phyloP scores from a whole-genome alignment of 2,888 invertebrate genomes.

The Chrysolina oricalcia region DNA sequence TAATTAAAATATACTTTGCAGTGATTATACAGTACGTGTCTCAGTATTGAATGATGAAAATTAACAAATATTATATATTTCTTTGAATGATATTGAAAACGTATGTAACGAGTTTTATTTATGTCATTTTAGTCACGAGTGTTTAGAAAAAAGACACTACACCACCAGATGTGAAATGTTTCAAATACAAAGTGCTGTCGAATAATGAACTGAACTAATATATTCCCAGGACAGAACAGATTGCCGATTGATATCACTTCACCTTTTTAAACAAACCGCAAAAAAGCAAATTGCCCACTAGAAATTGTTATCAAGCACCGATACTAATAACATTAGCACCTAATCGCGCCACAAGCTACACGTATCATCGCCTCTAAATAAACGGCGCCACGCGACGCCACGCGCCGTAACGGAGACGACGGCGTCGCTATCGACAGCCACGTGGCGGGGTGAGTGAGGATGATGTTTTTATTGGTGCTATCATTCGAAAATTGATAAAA shows the following conservation, averaged over 20 bases:
- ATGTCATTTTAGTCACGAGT: too few species aligned
- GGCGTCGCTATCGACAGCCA: background rate
- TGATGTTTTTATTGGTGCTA: constrained; percentile 21
- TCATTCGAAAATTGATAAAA: constrained; percentile 3
- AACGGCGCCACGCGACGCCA: constrained; percentile 30
- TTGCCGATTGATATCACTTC: background rate
- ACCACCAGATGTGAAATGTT: too few species aligned
- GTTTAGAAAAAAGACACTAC: too few species aligned
- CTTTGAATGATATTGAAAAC: too few species aligned
- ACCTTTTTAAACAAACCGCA: background rate
- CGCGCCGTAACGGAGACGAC: background rate
- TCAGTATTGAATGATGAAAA: too few species aligned
- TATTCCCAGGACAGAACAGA: background rate
- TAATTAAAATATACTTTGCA: too few species aligned
- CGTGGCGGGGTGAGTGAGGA: constrained; percentile 1
- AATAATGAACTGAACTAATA: too few species aligned
- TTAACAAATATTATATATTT: too few species aligned
- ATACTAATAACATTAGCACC: constrained; percentile 6
- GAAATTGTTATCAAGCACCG: background rate
- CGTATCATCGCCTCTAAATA: constrained; percentile 28
- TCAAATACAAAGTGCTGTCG: too few species aligned
- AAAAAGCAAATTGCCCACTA: constrained; percentile 13
- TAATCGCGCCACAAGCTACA: constrained; percentile 22
- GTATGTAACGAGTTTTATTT: too few species aligned
- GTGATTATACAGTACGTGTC: too few species aligned